These are phyloP conservation scores for Spisula solida DNA, from an alignment of 2,888 invertebrate species.

Conservation along the genomic window DNA sequence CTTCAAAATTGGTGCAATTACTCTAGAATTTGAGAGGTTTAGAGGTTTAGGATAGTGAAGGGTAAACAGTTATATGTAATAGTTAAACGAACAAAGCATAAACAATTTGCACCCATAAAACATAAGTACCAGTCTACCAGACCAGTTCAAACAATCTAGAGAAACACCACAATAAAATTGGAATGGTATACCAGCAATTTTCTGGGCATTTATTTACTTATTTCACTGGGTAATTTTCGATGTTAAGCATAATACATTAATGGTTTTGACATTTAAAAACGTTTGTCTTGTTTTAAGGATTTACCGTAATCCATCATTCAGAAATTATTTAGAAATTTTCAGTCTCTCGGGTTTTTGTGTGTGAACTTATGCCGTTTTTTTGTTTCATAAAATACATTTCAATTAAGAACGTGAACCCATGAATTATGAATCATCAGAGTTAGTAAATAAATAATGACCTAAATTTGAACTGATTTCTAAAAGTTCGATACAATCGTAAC, in stretches of 20 bases:
- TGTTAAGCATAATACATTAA: background rate
- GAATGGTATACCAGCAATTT: constrained; percentile 13
- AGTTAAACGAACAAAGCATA: constrained; percentile 1
- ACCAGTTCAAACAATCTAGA: background rate
- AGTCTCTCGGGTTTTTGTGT: background rate
- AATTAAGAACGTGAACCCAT: background rate
- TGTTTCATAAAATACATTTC: background rate
- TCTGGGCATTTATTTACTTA: constrained; percentile 6
- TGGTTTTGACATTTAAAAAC: constrained; percentile 22
- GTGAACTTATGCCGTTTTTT: background rate
- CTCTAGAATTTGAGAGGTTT: background rate
- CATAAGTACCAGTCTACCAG: background rate
- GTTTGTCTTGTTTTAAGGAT: constrained; percentile 14
- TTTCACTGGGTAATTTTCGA: constrained; percentile 1
- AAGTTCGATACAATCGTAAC: background rate
- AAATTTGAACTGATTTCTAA: background rate
- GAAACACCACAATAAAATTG: background rate
- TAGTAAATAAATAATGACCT: background rate
- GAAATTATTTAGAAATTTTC: constrained; percentile 7
- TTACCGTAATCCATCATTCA: background rate
- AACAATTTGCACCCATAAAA: background rate
- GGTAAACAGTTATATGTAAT: background rate
- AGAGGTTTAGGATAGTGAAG: background rate
- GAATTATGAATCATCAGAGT: background rate
- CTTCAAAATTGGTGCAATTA: background rate